These are phyloP conservation scores for Crotalus helleri DNA, from an alignment of 2,113 vertebrate genomes.

Conservation along the genomic window DNA sequence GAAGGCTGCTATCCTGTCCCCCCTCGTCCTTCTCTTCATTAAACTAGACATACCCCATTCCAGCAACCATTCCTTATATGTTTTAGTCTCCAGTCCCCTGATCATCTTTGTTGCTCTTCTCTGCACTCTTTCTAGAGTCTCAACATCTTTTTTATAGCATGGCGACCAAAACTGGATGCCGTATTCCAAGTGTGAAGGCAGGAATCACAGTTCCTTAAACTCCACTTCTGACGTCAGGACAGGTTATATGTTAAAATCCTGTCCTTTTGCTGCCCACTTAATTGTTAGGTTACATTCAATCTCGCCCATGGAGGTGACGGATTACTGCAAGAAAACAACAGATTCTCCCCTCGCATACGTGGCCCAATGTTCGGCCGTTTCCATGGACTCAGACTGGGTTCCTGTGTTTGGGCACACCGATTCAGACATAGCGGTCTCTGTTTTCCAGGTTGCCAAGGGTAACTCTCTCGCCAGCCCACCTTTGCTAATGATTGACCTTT, in stretches of 20 bases:
- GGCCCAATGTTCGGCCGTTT: background rate
- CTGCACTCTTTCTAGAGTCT: too few species aligned
- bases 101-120: too few species aligned
- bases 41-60: too few species aligned
- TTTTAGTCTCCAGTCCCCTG: too few species aligned
- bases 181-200: too few species aligned
- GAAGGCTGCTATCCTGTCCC: too few species aligned
- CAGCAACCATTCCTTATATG: too few species aligned
- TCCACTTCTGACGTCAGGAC: background rate
- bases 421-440: background rate
- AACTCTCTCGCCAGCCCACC: background rate
- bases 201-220: background rate
- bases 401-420: background rate
- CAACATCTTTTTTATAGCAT: too few species aligned
- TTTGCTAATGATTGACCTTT: background rate
- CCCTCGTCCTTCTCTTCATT: too few species aligned
- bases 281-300: background rate
- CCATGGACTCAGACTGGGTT: background rate
- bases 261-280: background rate
- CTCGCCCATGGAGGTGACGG: background rate
- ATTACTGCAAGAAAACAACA: background rate
- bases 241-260: background rate
- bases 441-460: background rate
- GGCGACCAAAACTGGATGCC: too few species aligned
- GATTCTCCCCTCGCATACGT: background rate